Conservation (phyloP, 2,888 invertebrate genomes). For the Pachliopta kotzebuea region DNA sequence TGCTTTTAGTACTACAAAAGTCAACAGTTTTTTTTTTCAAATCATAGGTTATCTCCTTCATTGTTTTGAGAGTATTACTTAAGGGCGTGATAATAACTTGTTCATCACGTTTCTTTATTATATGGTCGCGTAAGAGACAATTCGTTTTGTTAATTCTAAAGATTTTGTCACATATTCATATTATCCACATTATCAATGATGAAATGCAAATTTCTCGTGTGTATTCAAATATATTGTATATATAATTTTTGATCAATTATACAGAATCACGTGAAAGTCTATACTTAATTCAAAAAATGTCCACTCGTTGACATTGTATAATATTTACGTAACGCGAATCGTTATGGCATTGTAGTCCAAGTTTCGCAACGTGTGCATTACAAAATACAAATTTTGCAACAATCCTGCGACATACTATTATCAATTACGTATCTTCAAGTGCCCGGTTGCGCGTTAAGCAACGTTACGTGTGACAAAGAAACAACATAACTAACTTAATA, state of each 20-base stretch:
- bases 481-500: constrained; percentile 31
- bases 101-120: too few species aligned
- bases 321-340: constrained; percentile 29
- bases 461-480: constrained; percentile 31
- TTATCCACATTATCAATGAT: background rate
- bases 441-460: constrained; percentile 28
- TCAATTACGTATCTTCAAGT: constrained; percentile 37
- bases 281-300: constrained; percentile 22
- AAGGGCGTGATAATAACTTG: too few species aligned
- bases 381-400: constrained; percentile 36
- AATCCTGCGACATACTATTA: constrained; percentile 35
- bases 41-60: too few species aligned
- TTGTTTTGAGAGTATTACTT: too few species aligned
- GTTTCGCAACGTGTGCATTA: constrained; percentile 32
- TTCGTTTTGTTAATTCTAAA: background rate
- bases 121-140: background rate
- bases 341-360: constrained; percentile 30
- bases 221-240: background rate
- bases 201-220: background rate
- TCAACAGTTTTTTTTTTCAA: too few species aligned
- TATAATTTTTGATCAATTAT: background rate
- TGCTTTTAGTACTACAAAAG: too few species aligned
- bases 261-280: constrained; percentile 15
- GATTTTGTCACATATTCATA: background rate
- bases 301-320: constrained; percentile 29